Percentiles rank a stretch among this genome's conserved stretches.
Evolutionary conservation across 2,113 vertebrate species (phyloP).

Genomic region (rabbit (Oryctolagus cuniculus)): mOryCun1.1 NC_091452.1:2692501-2693000

Average conservation of each 20-base stretch:
- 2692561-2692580: neutral
- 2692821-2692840: too few relatives aligned
- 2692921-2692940: fast-evolving
- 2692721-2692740: fast-evolving
- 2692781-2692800: neutral
- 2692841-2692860: neutral
- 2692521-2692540: neutral
- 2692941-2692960: neutral
- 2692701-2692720: too few relatives aligned
- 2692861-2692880: too few relatives aligned
- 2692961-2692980: slow-evolving; percentile 39
- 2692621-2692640: neutral
- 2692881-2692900: neutral
- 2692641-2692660: neutral
- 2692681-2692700: fast-evolving
- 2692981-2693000: slow-evolving; percentile 18
- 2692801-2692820: fast-evolving
- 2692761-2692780: fast-evolving
- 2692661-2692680: neutral
- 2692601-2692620: neutral
- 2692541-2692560: neutral
- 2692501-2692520: neutral
- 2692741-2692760: neutral
- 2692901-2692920: slow-evolving; percentile 59
- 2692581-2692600: neutral